Percentiles rank a stretch among this genome's conserved stretches.
Conservation (phyloP, 2,888 invertebrate genomes). For the Actias luna region DNA sequence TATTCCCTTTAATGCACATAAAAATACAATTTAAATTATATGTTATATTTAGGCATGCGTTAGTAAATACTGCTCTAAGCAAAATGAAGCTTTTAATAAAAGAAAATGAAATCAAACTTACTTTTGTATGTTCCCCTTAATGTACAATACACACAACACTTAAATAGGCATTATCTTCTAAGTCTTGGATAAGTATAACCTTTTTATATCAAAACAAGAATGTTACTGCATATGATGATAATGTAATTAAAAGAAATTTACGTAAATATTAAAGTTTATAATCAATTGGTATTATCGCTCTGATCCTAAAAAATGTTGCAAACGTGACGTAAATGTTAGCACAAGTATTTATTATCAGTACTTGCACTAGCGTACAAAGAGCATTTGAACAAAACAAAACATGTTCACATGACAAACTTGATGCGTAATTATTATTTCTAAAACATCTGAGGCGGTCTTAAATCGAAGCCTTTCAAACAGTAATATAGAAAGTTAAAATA, state of each 20-base stretch:
- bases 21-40: slow-evolving; percentile 11
- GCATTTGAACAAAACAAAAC: too few relatives aligned
- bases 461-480: too few relatives aligned
- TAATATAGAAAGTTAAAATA: too few relatives aligned
- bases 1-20: slow-evolving; percentile 79
- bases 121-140: slow-evolving; percentile 75
- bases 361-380: too few relatives aligned
- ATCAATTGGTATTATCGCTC: neutral
- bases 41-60: slow-evolving; percentile 6
- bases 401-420: too few relatives aligned
- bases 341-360: too few relatives aligned
- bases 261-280: neutral
- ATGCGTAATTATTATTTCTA: too few relatives aligned
- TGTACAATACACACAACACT: slow-evolving; percentile 71
- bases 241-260: neutral
- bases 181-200: too few relatives aligned
- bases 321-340: too few relatives aligned
- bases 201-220: neutral
- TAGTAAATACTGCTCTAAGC: slow-evolving; percentile 73
- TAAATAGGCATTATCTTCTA: slow-evolving; percentile 13
- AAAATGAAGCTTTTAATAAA: slow-evolving; percentile 59
- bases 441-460: too few relatives aligned
- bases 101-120: slow-evolving; percentile 57
- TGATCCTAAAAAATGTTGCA: neutral
- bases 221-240: neutral